A percentile compares a stretch with the other conserved stretches of the same genome.
Conservation (phyloP, 2,888 invertebrate genomes). For the Liopterus haemorrhoidalis region DNA sequence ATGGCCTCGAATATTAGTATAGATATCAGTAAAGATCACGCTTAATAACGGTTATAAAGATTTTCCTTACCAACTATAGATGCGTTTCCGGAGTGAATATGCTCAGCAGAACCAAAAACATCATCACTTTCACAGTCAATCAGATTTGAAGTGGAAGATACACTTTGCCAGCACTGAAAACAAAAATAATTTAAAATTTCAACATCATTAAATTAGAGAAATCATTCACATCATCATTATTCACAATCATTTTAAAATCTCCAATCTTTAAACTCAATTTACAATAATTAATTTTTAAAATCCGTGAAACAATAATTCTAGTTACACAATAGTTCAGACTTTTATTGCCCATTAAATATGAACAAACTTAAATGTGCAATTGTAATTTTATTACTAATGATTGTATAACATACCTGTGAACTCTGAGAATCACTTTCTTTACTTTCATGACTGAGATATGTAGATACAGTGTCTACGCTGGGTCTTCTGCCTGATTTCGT, state of each 20-base stretch:
- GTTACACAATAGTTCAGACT: constrained; percentile 43
- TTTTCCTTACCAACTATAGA: constrained; percentile 47
- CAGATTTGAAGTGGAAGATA: constrained; percentile 58
- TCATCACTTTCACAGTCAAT: constrained; percentile 71
- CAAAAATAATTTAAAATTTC: neutral
- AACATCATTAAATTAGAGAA: too few species aligned
- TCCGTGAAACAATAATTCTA: constrained; percentile 29
- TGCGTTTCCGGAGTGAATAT: constrained; percentile 39
- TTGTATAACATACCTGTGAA: constrained; percentile 10
- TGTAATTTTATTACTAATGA: neutral
- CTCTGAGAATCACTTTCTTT: constrained; percentile 52
- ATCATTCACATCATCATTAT: too few species aligned
- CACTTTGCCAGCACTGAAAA: constrained; percentile 22
- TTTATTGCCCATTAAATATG: constrained; percentile 20
- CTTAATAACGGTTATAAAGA: neutral
- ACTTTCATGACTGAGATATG: constrained; percentile 82
- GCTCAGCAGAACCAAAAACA: constrained; percentile 50
- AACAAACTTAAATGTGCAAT: neutral
- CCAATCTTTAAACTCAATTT: too few species aligned
- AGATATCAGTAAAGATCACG: neutral
- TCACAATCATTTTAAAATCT: too few species aligned
- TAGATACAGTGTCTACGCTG: constrained; percentile 82
- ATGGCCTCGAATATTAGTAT: too few species aligned
- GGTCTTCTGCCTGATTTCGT: constrained; percentile 72
- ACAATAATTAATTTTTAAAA: too few species aligned